Evolutionary conservation across 2,888 invertebrate genomes (phyloP).

Genomic region (Volucella inanis): DNA sequence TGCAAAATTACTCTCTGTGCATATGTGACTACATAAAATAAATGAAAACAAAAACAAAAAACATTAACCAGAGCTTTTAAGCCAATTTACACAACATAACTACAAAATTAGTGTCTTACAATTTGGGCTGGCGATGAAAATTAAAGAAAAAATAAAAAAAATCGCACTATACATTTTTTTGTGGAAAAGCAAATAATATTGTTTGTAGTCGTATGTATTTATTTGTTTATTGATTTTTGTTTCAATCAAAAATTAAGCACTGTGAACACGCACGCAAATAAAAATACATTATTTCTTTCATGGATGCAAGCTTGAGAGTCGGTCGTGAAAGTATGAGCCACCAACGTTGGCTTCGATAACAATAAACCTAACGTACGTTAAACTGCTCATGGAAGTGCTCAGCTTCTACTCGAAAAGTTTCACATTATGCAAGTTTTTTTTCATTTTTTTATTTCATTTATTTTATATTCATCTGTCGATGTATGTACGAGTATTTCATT

Average conservation of each 20-base stretch:
- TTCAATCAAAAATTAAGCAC: conserved; percentile 29
- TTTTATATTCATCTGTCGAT: conserved; percentile 40
- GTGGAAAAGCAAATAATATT: not conserved
- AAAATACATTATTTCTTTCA: conserved; percentile 24
- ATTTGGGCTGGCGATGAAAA: not conserved
- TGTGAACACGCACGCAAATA: conserved; percentile 4
- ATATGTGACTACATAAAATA: conserved; percentile 30
- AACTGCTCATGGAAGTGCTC: conserved; percentile 22
- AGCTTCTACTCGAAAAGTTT: conserved; percentile 47
- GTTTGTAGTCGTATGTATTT: too few species aligned
- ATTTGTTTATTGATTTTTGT: too few species aligned
- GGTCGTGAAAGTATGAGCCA: conserved; percentile 62
- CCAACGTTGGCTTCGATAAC: conserved; percentile 44
- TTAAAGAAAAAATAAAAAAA: not conserved
- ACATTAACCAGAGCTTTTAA: not conserved
- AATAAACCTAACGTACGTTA: conserved; percentile 50
- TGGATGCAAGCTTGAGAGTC: conserved; percentile 71
- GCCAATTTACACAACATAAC: not conserved
- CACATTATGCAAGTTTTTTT: conserved; percentile 40
- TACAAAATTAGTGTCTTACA: conserved; percentile 52
- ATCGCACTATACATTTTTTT: not conserved
- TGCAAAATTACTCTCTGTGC: conserved; percentile 79
- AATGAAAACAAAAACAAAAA: conserved; percentile 2
- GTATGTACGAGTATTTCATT: not conserved
- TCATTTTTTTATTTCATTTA: conserved; percentile 20